Evolutionary conservation across 92 coral and sea anemone genomes (phyloP), one percentile per base, ranked within the genome.

Genomic region (Pocillopora meandrina): DNA sequence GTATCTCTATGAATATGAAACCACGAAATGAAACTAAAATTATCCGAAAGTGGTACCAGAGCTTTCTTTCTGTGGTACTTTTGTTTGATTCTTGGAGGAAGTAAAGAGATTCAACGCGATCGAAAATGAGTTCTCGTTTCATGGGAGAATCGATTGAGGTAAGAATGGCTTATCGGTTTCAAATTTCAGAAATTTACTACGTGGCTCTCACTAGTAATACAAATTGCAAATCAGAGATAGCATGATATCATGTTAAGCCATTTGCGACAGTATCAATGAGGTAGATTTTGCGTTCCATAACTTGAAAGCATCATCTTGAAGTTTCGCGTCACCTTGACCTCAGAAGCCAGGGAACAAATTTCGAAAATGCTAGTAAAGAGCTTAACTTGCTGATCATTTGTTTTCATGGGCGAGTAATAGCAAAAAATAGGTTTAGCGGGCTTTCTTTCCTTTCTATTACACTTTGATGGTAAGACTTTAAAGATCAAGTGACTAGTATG

Each of bases 101-200:
- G 56, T 83, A 73, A 63, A 21, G 57, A 73, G 34, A 34, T 4
- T 18, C 56, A 3, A n/a, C 56, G 56, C 56, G 73, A 83, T 83
- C 79, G 80, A 83, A 83, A 34, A 83, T 93, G 98, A 93, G 92
- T 66, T 87, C 95, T 62, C 93, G 92, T 36, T 89, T 88, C 88
- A 90, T 89, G 93, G 98, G 99, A 34, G 93, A 94, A 90, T 92
- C 99, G 78, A 96, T 96, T 69, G 97, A 96, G 97, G 99, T 92
- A 75, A 80, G 93, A 73, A 71, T 21, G 70, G 78, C 85, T 81
- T 49, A 18, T 18, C 19, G 80, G 86, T 83, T 52, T 83, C 87
- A 58, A 23, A 67, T 86, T 72, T 74, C 86, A 66, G 58, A 8
- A 20, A 8, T 3, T 6, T 70, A 16, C 42, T 34, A 55, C 56